phyloP scores from a whole-genome alignment of 2,113 vertebrate species.

The Platysteira castanea region DNA sequence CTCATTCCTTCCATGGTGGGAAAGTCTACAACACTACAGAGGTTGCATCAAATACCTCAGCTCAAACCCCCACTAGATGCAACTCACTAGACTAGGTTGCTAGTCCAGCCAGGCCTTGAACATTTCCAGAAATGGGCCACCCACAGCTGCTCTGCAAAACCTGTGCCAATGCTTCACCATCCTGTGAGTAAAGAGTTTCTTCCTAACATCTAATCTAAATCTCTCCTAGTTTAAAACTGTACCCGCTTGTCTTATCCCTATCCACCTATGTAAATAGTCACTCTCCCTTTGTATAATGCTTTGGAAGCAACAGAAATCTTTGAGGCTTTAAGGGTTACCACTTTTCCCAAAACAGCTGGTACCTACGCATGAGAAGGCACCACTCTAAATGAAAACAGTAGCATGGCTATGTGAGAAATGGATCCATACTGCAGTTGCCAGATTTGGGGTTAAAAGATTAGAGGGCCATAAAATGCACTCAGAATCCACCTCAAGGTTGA shows the following conservation, averaged over 20 bases:
- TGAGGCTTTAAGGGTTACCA: not conserved
- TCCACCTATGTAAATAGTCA: not conserved
- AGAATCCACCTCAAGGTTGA: not conserved
- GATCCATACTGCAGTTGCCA: not conserved
- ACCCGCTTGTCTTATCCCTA: not conserved
- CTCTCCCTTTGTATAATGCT: not conserved
- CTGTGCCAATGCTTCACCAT: not conserved
- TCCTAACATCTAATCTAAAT: not conserved
- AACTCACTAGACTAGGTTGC: not conserved
- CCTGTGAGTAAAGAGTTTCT: not conserved
- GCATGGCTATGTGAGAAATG: not conserved
- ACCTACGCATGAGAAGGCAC: rapidly evolving
- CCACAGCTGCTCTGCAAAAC: not conserved
- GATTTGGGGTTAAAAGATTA: not conserved
- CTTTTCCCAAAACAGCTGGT: not conserved
- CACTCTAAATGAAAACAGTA: not conserved
- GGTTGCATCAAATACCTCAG: not conserved
- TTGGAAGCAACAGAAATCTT: not conserved
- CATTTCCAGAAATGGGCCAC: not conserved
- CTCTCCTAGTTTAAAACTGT: not conserved
- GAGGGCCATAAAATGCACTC: not conserved
- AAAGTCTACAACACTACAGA: not conserved
- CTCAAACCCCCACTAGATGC: not conserved
- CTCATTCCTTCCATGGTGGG: rapidly evolving
- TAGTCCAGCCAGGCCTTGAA: not conserved